Conservation (phyloP, 2,888 invertebrate species). For the Lathronympha strigana region DNA sequence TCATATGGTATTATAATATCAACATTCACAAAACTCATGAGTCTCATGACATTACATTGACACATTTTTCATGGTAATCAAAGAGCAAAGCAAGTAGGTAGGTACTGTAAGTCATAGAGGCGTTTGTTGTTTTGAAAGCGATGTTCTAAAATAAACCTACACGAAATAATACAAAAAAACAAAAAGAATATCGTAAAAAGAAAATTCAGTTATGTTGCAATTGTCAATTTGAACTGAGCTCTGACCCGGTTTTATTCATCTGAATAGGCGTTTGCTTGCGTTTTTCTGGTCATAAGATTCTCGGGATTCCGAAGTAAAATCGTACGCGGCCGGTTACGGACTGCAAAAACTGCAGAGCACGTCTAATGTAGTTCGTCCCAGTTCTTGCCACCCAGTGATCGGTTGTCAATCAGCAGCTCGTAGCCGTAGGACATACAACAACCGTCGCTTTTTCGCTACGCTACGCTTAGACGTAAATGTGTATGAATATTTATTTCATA, state of each 20-base stretch:
- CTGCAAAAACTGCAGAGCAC: conserved; percentile 35
- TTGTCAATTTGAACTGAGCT: conserved; percentile 35
- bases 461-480: background rate
- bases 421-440: conserved; percentile 22
- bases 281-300: conserved; percentile 24
- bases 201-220: conserved; percentile 28
- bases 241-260: conserved; percentile 24
- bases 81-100: background rate
- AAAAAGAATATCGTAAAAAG: background rate
- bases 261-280: conserved; percentile 11
- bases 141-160: background rate
- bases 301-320: conserved; percentile 23
- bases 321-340: conserved; percentile 11
- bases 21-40: background rate
- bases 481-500: background rate
- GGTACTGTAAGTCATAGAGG: background rate
- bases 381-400: conserved; percentile 38
- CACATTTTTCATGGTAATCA: background rate
- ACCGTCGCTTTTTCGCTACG: background rate
- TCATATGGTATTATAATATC: background rate
- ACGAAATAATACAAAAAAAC: background rate
- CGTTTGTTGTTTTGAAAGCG: too few species aligned
- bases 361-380: conserved; percentile 37
- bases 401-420: conserved; percentile 26
- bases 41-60: background rate